Base-by-base conservation (phyloP, 1,140 invertebrate species). In the Carcinoscorpius rotundicauda region DNA sequence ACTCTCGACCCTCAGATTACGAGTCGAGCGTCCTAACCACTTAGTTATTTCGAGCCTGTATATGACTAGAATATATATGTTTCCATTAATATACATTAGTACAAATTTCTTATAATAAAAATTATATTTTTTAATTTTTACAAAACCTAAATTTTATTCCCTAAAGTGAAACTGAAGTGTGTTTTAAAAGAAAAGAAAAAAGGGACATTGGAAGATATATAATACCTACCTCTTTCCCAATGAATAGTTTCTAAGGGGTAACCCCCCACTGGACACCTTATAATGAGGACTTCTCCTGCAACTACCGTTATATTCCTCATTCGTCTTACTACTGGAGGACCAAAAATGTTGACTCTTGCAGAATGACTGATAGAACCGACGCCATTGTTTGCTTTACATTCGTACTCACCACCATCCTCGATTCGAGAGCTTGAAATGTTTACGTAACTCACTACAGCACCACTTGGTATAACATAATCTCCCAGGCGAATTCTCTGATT, bases 141-240 rank as follows among this genome's bases (percentile, higher is more conserved):
- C 29, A 29, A 29, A 29, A 29, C 29, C 29, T 29, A 0, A 29
- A 0, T 29, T 29, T 29, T 29, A 29, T 29, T 29, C 29, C 29
- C 29, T 29, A 29, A 29, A 29, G 29, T 29, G 29, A 29, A 0
- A 29, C 29, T 29, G 29, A 29, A 29, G 29, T 29, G 29, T 29
- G 29, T 29, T 29, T 29, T 1, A 29, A 29, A 29, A 29, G 29
- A 29, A 29, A 29, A 29, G 29, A 29, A 29, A 29, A 29, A 29
- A 29, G 29, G 29, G 29, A 29, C 29, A 29, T 29, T 29, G 29
- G 29, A 29, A 29, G 29, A 29, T 29, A 29, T 29, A 29, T 51
- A 58, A 48, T 8, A 52, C 70, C 70, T 66, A 81, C 80, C 78
- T 79, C 75, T 79, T 63, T 75, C 75, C 80, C 80, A 82, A 10